A percentile compares a stretch with the other conserved stretches of the same genome.
These are phyloP conservation scores for Tipula confusa DNA, from an alignment of 2,888 invertebrate genomes.

Conservation along the genomic window DNA sequence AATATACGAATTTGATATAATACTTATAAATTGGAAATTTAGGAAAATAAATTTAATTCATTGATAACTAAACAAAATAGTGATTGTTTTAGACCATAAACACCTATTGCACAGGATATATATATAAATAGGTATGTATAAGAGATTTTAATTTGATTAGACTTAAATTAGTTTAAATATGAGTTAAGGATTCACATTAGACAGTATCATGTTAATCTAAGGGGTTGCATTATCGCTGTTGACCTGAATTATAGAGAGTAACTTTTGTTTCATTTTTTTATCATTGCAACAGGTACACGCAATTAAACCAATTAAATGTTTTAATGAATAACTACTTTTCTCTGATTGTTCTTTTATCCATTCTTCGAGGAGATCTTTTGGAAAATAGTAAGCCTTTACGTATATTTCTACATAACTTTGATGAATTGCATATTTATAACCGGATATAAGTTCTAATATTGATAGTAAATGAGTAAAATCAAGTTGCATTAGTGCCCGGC, in stretches of 20 bases:
- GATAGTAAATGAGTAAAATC: conserved; percentile 93
- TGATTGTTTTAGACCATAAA: not conserved
- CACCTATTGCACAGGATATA: not conserved
- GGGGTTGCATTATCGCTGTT: not conserved
- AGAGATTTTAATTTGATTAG: not conserved
- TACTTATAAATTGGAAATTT: not conserved
- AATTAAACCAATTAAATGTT: conserved; percentile 80
- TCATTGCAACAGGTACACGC: conserved; percentile 82
- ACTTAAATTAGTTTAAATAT: not conserved
- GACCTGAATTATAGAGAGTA: conserved; percentile 65
- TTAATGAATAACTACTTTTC: conserved; percentile 81
- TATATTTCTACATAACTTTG: conserved; percentile 89
- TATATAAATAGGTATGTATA: too few species aligned
- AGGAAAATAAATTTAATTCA: not conserved
- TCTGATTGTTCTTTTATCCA: conserved; percentile 85
- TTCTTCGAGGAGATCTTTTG: conserved; percentile 78
- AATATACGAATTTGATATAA: not conserved
- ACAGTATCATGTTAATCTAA: not conserved
- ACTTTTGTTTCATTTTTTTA: conserved; percentile 77
- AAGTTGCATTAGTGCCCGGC: conserved; percentile 94
- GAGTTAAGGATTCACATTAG: not conserved
- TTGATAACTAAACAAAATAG: not conserved
- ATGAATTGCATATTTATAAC: conserved; percentile 78
- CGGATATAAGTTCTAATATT: conserved; percentile 82
- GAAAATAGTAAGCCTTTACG: conserved; percentile 94